phyloP scores from a whole-genome alignment of 2,888 invertebrate genomes.

The Drosophila meridionalis region DNA sequence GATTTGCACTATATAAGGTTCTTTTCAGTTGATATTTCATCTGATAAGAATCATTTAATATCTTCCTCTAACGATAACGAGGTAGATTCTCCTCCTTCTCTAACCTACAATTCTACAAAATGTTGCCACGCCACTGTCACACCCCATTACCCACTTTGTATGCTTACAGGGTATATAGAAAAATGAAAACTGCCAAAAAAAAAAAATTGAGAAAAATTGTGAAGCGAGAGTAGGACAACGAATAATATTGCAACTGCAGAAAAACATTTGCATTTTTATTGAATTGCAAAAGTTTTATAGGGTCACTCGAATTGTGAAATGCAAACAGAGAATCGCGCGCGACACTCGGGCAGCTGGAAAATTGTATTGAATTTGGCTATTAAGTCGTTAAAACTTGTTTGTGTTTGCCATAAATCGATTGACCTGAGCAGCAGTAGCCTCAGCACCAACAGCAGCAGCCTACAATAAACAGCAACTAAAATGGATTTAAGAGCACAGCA shows the following conservation, averaged over 20 bases:
- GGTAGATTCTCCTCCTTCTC: neutral
- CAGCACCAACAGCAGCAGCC: neutral
- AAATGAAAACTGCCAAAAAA: slow-evolving; percentile 55
- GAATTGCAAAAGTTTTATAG: slow-evolving; percentile 73
- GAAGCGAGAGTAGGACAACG: slow-evolving; percentile 13
- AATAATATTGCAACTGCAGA: slow-evolving; percentile 50
- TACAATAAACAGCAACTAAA: slow-evolving; percentile 40
- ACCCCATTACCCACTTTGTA: neutral
- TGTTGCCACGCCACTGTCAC: neutral
- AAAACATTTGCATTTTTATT: slow-evolving; percentile 78
- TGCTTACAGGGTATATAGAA: slow-evolving; percentile 27
- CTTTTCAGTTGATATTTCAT: neutral
- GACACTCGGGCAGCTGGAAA: slow-evolving; percentile 65
- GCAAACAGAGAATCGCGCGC: slow-evolving; percentile 16
- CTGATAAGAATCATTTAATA: neutral
- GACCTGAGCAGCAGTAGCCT: slow-evolving; percentile 31
- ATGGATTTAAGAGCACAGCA: slow-evolving; percentile 2
- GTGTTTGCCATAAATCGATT: slow-evolving; percentile 53
- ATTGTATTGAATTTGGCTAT: slow-evolving; percentile 79
- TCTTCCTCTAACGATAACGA: too few species aligned
- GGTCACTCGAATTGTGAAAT: slow-evolving; percentile 46
- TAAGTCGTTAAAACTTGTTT: slow-evolving; percentile 74
- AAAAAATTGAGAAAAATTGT: neutral
- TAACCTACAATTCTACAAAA: neutral
- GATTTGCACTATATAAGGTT: neutral